Percentiles rank a stretch among this genome's conserved stretches.
phyloP scores from a whole-genome alignment of 2,888 invertebrate species.

The Eucera pruinosa region DNA sequence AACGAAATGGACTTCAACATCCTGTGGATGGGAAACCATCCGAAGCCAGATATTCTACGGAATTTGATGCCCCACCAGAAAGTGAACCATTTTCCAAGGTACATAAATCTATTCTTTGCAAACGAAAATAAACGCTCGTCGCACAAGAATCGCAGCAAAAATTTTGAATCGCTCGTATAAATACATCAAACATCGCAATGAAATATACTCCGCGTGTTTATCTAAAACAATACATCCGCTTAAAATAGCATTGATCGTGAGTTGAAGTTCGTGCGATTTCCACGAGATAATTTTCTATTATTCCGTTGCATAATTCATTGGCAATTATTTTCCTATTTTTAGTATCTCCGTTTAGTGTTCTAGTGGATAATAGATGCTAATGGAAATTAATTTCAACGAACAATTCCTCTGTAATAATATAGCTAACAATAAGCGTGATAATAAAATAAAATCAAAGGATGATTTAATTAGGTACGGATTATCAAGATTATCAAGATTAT shows the following conservation, averaged over 20 bases:
- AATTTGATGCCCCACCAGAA: conserved; percentile 94
- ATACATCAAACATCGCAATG: neutral
- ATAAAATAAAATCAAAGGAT: no score
- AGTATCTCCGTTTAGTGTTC: no score
- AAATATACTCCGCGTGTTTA: neutral
- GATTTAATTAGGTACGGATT: no score
- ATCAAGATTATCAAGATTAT: no score
- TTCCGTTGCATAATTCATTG: no score
- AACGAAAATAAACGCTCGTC: neutral
- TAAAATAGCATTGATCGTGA: neutral
- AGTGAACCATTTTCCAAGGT: conserved; percentile 98
- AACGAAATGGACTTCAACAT: conserved; percentile 92
- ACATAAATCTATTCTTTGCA: neutral
- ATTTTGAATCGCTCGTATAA: neutral
- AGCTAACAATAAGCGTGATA: no score
- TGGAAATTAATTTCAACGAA: no score
- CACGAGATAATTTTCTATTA: no score
- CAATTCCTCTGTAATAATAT: no score
- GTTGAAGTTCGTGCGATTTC: no score
- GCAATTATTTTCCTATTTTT: no score
- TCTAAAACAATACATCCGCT: neutral
- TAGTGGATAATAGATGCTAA: no score
- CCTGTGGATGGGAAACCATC: conserved; percentile 96
- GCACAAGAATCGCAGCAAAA: neutral
- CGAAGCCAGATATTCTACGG: conserved; percentile 94